Evolutionary conservation across 37 sponge, comb jelly and placozoan species (phyloP), one percentile per base, ranked within the genome.

Genomic region (Beroe forskalii): DNA sequence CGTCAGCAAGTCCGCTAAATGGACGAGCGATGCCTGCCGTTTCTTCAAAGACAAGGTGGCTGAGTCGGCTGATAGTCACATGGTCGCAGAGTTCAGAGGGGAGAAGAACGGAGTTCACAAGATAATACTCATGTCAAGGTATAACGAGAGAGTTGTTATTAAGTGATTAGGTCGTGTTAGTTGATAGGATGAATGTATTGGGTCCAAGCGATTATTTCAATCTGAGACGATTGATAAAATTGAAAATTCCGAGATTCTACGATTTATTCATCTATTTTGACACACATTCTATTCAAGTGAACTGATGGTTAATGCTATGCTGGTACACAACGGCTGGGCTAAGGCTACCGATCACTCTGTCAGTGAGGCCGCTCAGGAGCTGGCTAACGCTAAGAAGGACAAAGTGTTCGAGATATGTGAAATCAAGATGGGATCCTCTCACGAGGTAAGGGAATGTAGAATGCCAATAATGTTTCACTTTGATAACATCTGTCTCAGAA

Each of bases 91-190:
- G 75, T 72, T 72, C 75, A 72, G 40, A 37, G 12, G 32, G 2
- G 75, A 72, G 4, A 28, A 39, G 8, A 30, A 30, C 9, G 75
- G 75, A 20, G 12, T 30, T 20, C 19, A 20, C 39, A 72, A 20
- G 9, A 72, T 72, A 28, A 72, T 72, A 22, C 75, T 72, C 75
- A n/a, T n/a, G n/a, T n/a, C n/a, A n/a, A n/a, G n/a, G n/a, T n/a
- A n/a, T 17, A n/a, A n/a, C n/a, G n/a, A n/a, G n/a, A n/a, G n/a
- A n/a, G 60, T 20, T 55, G 17, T 17, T n/a, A n/a, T n/a, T 17
- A 55, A 55, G 60, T 20, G 60, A 20, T 20, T 9, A 17, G 9
- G 60, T 55, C 9, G 17, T 55, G 9, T 55, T 20, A 17, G 17
- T 55, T 20, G 60, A n/a, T n/a, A n/a, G n/a, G n/a, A n/a, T n/a